phyloP scores from a whole-genome alignment of 2,113 vertebrate species.

The Anthoscopus minutus region DNA sequence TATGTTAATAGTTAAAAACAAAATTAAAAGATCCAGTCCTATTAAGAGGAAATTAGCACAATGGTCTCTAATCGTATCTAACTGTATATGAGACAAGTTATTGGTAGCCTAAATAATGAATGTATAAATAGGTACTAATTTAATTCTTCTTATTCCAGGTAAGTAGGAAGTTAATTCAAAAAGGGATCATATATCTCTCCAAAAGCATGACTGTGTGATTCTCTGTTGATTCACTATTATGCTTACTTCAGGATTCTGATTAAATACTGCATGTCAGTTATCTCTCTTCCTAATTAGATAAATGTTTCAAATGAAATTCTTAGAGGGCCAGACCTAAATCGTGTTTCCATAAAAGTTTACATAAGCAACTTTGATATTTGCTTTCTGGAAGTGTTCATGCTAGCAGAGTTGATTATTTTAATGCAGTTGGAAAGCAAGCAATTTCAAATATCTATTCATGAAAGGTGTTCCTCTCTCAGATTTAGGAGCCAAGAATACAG shows the following conservation, averaged over 20 bases:
- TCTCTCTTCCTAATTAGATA: background rate
- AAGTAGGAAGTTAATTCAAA: background rate
- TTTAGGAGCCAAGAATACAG: background rate
- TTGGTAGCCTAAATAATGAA: background rate
- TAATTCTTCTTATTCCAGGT: background rate
- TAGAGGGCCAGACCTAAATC: background rate
- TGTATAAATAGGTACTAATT: background rate
- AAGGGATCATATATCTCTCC: background rate
- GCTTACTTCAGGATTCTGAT: background rate
- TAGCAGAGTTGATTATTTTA: background rate
- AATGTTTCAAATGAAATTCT: background rate
- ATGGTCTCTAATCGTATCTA: background rate
- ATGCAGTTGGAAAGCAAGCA: background rate
- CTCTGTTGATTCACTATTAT: background rate
- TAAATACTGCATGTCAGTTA: background rate
- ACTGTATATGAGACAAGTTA: background rate
- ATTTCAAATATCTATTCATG: background rate
- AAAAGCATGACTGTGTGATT: background rate
- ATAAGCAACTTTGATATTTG: background rate
- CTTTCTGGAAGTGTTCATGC: background rate
- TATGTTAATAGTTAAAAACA: background rate
- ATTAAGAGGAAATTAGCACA: background rate
- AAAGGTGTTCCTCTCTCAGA: background rate
- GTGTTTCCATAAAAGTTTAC: background rate
- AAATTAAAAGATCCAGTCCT: background rate